phyloP scores from a whole-genome alignment of 2,888 invertebrate genomes.

The Abrostola triplasia region DNA sequence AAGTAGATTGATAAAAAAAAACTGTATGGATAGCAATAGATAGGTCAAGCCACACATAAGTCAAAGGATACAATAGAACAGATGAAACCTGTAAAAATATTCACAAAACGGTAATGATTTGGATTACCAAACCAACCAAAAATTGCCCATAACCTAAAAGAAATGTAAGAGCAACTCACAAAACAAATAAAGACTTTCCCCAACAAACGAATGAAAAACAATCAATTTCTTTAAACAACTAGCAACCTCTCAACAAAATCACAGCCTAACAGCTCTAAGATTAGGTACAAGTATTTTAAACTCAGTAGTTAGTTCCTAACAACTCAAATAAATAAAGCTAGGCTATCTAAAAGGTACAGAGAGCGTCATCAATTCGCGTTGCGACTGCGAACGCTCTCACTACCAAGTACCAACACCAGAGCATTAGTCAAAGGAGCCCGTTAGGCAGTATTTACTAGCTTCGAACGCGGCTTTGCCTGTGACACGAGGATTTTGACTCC shows the following conservation, averaged over 20 bases:
- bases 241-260: neutral
- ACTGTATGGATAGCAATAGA: too few relatives aligned
- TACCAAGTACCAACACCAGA: conserved; percentile 7
- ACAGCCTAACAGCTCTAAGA: neutral
- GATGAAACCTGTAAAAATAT: too few relatives aligned
- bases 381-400: conserved; percentile 45
- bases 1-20: too few relatives aligned
- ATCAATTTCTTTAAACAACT: neutral
- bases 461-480: conserved; percentile 10
- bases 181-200: neutral
- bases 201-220: neutral
- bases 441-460: conserved; percentile 34
- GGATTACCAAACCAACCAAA: too few relatives aligned
- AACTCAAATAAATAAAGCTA: conserved; percentile 43
- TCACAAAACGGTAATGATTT: too few relatives aligned
- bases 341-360: conserved; percentile 50
- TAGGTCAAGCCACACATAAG: too few relatives aligned
- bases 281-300: conserved; percentile 32
- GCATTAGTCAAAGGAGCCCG: conserved; percentile 57
- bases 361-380: conserved; percentile 56
- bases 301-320: conserved; percentile 34
- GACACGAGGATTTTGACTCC: neutral
- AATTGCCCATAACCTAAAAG: too few relatives aligned
- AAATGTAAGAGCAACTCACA: too few relatives aligned
- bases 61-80: too few relatives aligned